Conservation (phyloP, 2,797 vertebrate species). For the Anomalospiza imberbis region DNA sequence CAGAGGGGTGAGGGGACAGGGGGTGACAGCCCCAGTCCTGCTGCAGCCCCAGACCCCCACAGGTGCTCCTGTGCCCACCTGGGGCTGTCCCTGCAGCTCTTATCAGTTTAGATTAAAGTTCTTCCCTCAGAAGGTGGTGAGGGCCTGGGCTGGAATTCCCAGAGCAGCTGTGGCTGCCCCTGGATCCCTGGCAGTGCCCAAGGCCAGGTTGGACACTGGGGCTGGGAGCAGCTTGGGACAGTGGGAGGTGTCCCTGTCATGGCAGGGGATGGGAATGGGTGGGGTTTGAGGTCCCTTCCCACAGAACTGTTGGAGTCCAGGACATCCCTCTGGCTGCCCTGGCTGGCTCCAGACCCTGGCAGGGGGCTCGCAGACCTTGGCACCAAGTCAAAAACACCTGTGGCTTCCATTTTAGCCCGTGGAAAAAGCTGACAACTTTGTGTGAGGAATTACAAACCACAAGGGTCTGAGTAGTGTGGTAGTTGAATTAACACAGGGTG, state of each 20-base stretch:
- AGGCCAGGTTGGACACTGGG: background rate
- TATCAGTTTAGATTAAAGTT: accelerated
- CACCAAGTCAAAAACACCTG: too few relatives aligned
- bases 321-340: too few relatives aligned
- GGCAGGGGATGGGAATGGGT: background rate
- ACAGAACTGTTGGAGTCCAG: too few relatives aligned
- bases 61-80: accelerated
- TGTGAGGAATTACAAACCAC: too few relatives aligned
- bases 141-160: accelerated
- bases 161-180: background rate
- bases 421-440: too few relatives aligned
- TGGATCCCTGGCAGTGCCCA: background rate
- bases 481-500: too few relatives aligned
- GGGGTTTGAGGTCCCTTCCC: background rate
- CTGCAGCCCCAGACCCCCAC: background rate
- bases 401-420: too few relatives aligned
- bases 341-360: too few relatives aligned
- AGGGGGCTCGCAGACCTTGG: too few relatives aligned
- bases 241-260: background rate
- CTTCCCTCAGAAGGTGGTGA: background rate
- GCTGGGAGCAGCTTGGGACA: background rate
- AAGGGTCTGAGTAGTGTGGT: too few relatives aligned
- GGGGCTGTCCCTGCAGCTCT: background rate
- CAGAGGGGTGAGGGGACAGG: background rate
- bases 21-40: too few relatives aligned